phyloP scores from a whole-genome alignment of 2,888 invertebrate genomes.

The Pocota personata region DNA sequence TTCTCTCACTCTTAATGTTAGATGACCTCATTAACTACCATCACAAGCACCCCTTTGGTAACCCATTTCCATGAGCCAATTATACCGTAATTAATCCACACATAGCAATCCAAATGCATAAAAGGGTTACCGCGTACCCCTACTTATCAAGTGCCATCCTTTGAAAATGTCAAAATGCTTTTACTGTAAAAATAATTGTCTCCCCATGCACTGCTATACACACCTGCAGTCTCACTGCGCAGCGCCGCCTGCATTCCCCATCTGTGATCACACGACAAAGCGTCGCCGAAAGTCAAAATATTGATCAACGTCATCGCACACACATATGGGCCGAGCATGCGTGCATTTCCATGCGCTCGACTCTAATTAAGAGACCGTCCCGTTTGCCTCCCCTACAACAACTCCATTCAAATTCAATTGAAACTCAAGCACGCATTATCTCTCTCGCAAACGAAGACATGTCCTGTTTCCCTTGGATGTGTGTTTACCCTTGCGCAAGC shows the following conservation, averaged over 20 bases:
- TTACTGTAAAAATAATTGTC: neutral
- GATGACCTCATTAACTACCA: no score
- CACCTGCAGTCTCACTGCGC: slow-evolving; percentile 41
- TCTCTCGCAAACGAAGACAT: slow-evolving; percentile 46
- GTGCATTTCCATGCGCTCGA: slow-evolving; percentile 24
- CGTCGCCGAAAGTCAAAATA: slow-evolving; percentile 60
- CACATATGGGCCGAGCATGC: neutral
- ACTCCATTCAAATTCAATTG: slow-evolving; percentile 46
- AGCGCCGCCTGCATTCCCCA: slow-evolving; percentile 1
- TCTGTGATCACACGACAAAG: slow-evolving; percentile 46
- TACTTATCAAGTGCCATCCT: slow-evolving; percentile 38
- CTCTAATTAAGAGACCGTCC: slow-evolving; percentile 34
- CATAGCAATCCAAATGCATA: neutral
- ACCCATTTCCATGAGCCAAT: no score
- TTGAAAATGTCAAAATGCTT: slow-evolving; percentile 18
- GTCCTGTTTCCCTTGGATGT: neutral
- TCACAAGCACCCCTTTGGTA: no score
- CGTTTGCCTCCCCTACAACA: neutral
- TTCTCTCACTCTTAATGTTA: no score
- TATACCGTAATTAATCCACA: no score
- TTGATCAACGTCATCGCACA: slow-evolving; percentile 47
- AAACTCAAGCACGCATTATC: slow-evolving; percentile 35
- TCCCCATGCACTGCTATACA: slow-evolving; percentile 14
- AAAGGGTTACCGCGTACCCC: slow-evolving; percentile 20
- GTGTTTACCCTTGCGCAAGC: slow-evolving; percentile 15